A percentile compares a stretch with the other conserved stretches of the same genome.
phyloP scores from a whole-genome alignment of 2,797 vertebrate genomes.

The Tokudaia muenninki region DNA sequence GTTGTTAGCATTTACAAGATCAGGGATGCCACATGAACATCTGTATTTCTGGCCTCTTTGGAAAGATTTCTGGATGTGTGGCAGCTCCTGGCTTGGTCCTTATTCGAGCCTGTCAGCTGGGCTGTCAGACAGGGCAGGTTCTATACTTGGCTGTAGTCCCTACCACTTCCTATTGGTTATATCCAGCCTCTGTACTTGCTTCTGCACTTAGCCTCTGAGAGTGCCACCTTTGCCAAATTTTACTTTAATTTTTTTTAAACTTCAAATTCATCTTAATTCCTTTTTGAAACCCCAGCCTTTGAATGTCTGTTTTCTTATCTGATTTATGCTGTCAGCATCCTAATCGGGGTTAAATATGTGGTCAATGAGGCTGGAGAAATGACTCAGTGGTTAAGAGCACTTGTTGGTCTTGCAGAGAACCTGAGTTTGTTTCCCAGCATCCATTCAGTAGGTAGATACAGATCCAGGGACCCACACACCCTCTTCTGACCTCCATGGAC shows the following conservation, averaged over 20 bases:
- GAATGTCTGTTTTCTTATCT: constrained; percentile 38
- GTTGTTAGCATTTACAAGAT: constrained; percentile 47
- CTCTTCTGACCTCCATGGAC: not conserved
- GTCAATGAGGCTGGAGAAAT: not conserved
- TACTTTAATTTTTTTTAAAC: not conserved
- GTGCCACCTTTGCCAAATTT: not conserved
- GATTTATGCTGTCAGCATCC: not conserved
- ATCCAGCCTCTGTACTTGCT: not conserved
- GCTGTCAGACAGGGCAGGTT: not conserved
- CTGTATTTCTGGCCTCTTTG: constrained; percentile 8
- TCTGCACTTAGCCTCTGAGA: not conserved
- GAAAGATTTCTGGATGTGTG: not conserved
- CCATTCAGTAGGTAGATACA: not conserved
- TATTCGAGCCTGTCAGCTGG: not conserved
- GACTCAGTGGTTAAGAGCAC: not conserved
- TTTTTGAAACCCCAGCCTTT: constrained; percentile 72
- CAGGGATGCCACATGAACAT: not conserved
- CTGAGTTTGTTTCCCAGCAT: not conserved
- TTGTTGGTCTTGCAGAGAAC: not conserved
- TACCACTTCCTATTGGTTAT: not conserved
- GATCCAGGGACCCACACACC: not conserved
- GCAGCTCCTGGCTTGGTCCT: not conserved
- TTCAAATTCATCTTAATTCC: constrained; percentile 68
- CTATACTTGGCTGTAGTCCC: not conserved
- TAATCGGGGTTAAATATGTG: not conserved